Base-by-base conservation (phyloP, 2,113 vertebrate genomes). In the Kryptolebias marmoratus region DNA sequence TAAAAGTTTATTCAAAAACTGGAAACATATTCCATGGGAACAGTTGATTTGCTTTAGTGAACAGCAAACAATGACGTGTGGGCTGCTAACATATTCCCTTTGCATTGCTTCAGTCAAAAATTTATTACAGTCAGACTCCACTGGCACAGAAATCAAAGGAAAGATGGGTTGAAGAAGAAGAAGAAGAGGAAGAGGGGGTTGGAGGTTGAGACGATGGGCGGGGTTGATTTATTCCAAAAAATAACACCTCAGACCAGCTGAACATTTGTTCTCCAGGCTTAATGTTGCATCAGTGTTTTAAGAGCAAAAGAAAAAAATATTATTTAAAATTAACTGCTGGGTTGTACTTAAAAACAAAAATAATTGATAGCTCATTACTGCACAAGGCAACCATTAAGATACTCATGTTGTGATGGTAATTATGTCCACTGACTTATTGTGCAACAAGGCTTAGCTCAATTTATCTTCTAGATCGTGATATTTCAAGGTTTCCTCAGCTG, bases 101-200 rank as follows among this genome's bases (percentile, higher is more conserved):
- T 73, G 72, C 69, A 86, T 68, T 47, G 80, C 79, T 73, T 64
- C n/a, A n/a, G 64, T 81, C 81, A 73, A 82, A 80, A 86, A 80
- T 71, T 60, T 83, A 85, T 90, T 87, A 82, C 67, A 83, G 77
- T 83, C 79, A 74, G 83, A 78, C 70, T 78, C 68, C 13, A 15
- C 77, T 87, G 87, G 83, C 83, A 85, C 69, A 7, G 2, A 73
- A 86, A 86, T 88, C 81, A 87, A 89, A 87, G 82, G 77, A 79
- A 80, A 75, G 63, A 67, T 74, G 73, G 57, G 75, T 58, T 39
- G 65, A 28, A 42, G 71, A 47, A 61, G 22, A 61, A 48, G 62
- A 30, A 28, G 59, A 28, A 36, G 18, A 54, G 58, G 53, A 54
- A 14, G n/a, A 16, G 44, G 39, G 52, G 36, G 54, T 28, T 50